A percentile compares a stretch with the other conserved stretches of the same genome.
These are phyloP conservation scores for Malacosoma neustria DNA, from an alignment of 2,888 invertebrate species.

Conservation along the genomic window DNA sequence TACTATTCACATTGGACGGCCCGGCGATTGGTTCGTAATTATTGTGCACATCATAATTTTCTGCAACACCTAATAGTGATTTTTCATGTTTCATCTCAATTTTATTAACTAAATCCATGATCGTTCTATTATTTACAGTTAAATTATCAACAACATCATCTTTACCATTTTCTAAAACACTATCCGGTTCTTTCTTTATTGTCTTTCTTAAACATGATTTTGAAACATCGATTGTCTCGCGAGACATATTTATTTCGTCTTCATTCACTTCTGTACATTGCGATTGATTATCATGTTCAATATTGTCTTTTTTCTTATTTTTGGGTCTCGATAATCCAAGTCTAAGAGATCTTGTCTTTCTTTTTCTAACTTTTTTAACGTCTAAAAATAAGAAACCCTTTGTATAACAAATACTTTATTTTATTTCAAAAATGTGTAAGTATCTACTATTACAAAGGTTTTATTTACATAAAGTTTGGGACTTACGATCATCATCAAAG, in stretches of 20 bases:
- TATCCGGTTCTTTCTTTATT: constrained; percentile 27
- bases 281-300: constrained; percentile 13
- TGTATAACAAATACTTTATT: too few species aligned
- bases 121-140: constrained; percentile 13
- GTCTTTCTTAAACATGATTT: constrained; percentile 31
- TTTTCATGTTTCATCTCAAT: constrained; percentile 16
- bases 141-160: constrained; percentile 11
- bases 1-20: constrained; percentile 30
- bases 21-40: constrained; percentile 50
- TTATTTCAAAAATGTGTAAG: not conserved
- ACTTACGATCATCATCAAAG: constrained; percentile 72
- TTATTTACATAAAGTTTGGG: constrained; percentile 2
- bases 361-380: constrained; percentile 60
- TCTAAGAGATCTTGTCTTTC: constrained; percentile 58
- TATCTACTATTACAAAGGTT: too few species aligned
- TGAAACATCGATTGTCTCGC: constrained; percentile 44
- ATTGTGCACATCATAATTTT: constrained; percentile 42
- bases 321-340: constrained; percentile 56
- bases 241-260: constrained; percentile 52
- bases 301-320: constrained; percentile 28
- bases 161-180: constrained; percentile 18
- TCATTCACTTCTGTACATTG: constrained; percentile 23
- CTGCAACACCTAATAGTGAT: constrained; percentile 21
- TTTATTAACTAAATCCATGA: constrained; percentile 32
- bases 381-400: too few species aligned